Evolutionary conservation across 2,797 vertebrate species (phyloP).

Genomic region (Miichthys miiuy): DNA sequence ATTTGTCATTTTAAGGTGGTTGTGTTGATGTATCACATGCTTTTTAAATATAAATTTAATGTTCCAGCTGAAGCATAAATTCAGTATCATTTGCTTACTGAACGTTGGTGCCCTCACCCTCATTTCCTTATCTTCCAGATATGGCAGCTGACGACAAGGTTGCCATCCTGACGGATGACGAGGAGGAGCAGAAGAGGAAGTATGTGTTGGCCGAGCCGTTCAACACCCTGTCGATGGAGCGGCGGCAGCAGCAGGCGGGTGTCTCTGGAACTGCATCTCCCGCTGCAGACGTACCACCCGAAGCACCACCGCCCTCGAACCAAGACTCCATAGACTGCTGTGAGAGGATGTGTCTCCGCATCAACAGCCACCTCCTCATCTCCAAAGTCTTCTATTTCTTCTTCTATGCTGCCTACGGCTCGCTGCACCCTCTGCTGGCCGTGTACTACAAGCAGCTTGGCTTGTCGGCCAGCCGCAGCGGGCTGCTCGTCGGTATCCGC

Average conservation of each 20-base stretch:
- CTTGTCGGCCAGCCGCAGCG: slow-evolving; percentile 93
- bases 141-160: slow-evolving; percentile 96
- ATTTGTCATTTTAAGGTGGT: background rate
- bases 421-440: slow-evolving; percentile 94
- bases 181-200: slow-evolving; percentile 95
- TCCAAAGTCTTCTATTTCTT: slow-evolving; percentile 99
- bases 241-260: slow-evolving; percentile 79
- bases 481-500: slow-evolving; percentile 94
- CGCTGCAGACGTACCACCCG: slow-evolving; percentile 46
- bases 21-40: background rate
- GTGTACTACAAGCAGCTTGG: slow-evolving; percentile 98
- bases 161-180: slow-evolving; percentile 95
- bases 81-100: slow-evolving; percentile 35
- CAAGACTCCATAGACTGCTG: slow-evolving; percentile 88
- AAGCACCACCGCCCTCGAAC: slow-evolving; percentile 51
- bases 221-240: slow-evolving; percentile 85
- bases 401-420: slow-evolving; percentile 98
- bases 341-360: slow-evolving; percentile 89
- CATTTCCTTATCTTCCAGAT: slow-evolving; percentile 70
- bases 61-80: background rate
- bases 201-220: slow-evolving; percentile 92
- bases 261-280: slow-evolving; percentile 65
- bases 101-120: background rate
- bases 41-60: background rate
- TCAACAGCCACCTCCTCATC: slow-evolving; percentile 93